phyloP scores from a whole-genome alignment of 1,140 invertebrate species.

The Euglossa dilemma region DNA sequence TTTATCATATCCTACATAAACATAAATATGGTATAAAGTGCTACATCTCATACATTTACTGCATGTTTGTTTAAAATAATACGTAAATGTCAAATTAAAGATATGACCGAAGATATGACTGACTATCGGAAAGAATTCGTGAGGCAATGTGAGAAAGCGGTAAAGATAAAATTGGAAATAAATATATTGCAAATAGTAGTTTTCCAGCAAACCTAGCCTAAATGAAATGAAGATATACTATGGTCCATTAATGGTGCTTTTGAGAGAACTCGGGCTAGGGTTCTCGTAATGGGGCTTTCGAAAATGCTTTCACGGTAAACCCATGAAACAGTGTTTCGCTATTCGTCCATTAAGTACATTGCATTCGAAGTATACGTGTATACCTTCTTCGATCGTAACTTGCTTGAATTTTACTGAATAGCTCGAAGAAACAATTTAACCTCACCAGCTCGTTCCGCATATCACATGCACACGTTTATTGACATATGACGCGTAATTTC shows the following conservation, averaged over 20 bases:
- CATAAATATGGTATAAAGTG: too few relatives aligned
- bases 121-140: too few relatives aligned
- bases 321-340: conserved; percentile 45
- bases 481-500: too few relatives aligned
- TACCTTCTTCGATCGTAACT: conserved; percentile 21
- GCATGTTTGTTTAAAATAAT: too few relatives aligned
- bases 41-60: too few relatives aligned
- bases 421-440: not conserved
- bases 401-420: conserved; percentile 7
- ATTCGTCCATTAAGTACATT: conserved; percentile 47
- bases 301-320: conserved; percentile 50
- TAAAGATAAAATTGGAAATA: not conserved
- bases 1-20: too few relatives aligned
- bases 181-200: not conserved
- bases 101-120: too few relatives aligned
- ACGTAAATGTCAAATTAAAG: too few relatives aligned
- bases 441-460: not conserved
- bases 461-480: too few relatives aligned
- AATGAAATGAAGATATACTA: conserved; percentile 41
- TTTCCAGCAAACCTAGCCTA: conserved; percentile 2
- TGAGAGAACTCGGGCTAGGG: conserved; percentile 27
- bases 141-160: too few relatives aligned
- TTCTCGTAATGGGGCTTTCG: conserved; percentile 47
- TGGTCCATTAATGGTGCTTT: conserved; percentile 44
- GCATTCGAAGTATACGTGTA: conserved; percentile 30